Evolutionary conservation across 2,888 invertebrate genomes (phyloP), one percentile per base, ranked within the genome.

Genomic region (Cheilosia impressa): DNA sequence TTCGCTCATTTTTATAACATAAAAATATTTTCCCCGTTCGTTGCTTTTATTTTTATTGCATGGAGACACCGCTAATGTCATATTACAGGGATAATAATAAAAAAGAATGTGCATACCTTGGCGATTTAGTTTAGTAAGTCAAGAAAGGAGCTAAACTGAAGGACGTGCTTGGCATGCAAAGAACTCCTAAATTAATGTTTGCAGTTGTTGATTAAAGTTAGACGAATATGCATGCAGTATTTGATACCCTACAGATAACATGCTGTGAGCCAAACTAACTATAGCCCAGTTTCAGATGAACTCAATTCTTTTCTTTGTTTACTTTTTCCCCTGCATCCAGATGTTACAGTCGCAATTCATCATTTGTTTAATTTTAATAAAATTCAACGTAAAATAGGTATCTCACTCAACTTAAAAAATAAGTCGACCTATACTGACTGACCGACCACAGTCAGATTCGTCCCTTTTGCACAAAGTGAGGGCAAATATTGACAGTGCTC

Each of bases 21-120:
- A 84, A 84, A 84, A 84, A 84, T 84, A 84, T 84, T 82, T 84
- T 41, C 47, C 34, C 69, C 45, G 9, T 73, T 84, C 83, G 79
- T 79, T 84, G 75, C 63, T 84, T 84, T 75, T 65, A 79, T 79
- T 84, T 75, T 84, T 84, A 84, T 84, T 73, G 62, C 83, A 17
- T 31, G 58, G 52, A 75, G 77, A 84, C 73, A 84, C 83, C 83
- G 83, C 66, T 75, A 75, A 84, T 79, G 79, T 73, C 53, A 84
- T 79, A 84, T 75, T 60, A 75, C 63, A 58, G 38, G 83, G 83
- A 84, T 84, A 79, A 84, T 79, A 50, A 79, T 84, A 82, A 84
- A 69, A 65, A 47, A 3, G 69, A 79, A 84, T 84, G 75, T 84
- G 43, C 83, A 84, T 84, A 84, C 83, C 83, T 79, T 84, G 45